Conservation (phyloP, 1,140 invertebrate species). For the Papilio machaon region DNA sequence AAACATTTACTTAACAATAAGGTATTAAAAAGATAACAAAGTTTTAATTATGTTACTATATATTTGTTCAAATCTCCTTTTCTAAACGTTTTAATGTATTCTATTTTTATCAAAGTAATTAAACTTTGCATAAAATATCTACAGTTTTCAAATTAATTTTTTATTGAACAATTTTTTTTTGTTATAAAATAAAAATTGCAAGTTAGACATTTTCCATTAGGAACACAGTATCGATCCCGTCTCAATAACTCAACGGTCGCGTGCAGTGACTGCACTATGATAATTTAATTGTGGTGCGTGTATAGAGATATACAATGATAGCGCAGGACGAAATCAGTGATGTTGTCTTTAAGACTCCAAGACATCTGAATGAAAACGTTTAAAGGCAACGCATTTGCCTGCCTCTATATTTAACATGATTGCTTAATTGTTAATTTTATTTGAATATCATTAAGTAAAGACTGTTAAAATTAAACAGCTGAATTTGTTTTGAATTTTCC, state of each 20-base stretch:
- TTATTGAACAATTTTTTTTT: too few relatives aligned
- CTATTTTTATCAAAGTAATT: too few relatives aligned
- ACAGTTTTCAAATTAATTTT: too few relatives aligned
- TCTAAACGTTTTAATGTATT: too few relatives aligned
- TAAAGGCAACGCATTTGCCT: neutral
- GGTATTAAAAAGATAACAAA: too few relatives aligned
- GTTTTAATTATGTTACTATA: too few relatives aligned
- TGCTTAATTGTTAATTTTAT: neutral
- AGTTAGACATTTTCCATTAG: slow-evolving; percentile 3
- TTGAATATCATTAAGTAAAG: neutral
- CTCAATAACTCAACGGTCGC: slow-evolving; percentile 64
- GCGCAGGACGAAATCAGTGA: slow-evolving; percentile 34
- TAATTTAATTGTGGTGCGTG: slow-evolving; percentile 76
- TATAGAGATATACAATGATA: slow-evolving; percentile 54
- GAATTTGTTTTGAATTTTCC: too few relatives aligned
- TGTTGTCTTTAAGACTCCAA: slow-evolving; percentile 30
- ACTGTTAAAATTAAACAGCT: too few relatives aligned
- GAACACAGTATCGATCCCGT: slow-evolving; percentile 42
- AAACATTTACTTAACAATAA: too few relatives aligned
- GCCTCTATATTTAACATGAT: neutral
- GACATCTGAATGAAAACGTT: slow-evolving; percentile 3
- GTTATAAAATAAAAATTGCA: neutral
- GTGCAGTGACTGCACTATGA: slow-evolving; percentile 70
- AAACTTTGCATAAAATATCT: too few relatives aligned
- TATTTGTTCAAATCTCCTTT: too few relatives aligned